Base-by-base conservation (phyloP, 2,888 invertebrate genomes). In the Drosophila suboccidentalis region DNA sequence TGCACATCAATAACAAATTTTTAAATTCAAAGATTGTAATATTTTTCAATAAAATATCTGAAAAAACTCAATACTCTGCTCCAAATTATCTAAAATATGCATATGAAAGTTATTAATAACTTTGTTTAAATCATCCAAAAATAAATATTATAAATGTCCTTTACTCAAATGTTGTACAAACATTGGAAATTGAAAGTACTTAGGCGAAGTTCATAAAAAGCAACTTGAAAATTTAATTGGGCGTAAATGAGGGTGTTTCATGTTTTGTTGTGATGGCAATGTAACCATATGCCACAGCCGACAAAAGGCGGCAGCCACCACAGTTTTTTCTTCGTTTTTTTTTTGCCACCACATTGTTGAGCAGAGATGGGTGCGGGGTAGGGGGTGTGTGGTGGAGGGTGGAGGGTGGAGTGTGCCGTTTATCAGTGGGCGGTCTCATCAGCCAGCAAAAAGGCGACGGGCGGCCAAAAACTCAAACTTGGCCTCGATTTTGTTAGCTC, bases 241-340 rank as follows among this genome's bases (percentile, higher is more conserved):
- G 91, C 89, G 90, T 88, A 85, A 87, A 78, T 80, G 81, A 90
- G 91, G 89, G 90, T 88, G 91, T 90, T 90, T 90, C 59, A 66
- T 80, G 82, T 64, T 34, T 19, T 72, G 61, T 65, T 80, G 22
- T 53, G 59, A 53, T 51, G 41, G 47, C 71, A 65, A 70, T 69
- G 71, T 58, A 71, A 82, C 86, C 85, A 85, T 85, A 85, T 88
- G 85, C 89, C 85, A 77, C 73, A 51, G 68, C 75, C 70, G 29
- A 47, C 71, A 82, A 82, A 79, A 82, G 82, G 70, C 82, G 62
- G 43, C 60, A 63, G 64, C 53, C 46, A 62, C 19, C 36, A 36
- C 36, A 26, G n/a, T 46, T 32, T 36, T 4, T 39, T 4, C 19
- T 38, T n/a, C 26, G n/a, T 11, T 32, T 58, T 10, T 72, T 60